Base-by-base conservation (phyloP, 2,797 vertebrate species). In the Muraenolepis orangiensis region DNA sequence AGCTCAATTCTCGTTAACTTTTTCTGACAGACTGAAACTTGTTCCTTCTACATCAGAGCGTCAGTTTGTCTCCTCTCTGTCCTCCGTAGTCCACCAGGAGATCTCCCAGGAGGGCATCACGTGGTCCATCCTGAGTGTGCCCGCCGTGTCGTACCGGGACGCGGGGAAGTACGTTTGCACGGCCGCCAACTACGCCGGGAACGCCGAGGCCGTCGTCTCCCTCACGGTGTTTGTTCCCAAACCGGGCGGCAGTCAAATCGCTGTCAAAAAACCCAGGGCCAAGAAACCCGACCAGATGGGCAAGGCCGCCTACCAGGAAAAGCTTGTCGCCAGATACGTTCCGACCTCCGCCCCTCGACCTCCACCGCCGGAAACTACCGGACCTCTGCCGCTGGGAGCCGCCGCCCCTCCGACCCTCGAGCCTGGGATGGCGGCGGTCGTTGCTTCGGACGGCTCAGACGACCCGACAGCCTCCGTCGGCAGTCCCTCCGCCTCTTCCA, bases 121-220 rank as follows among this genome's bases (percentile, higher is more conserved):
- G 78, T 98, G 97, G 98, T 95, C 95, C 74, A 94, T 98, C 85
- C 91, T 99, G 80, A 95, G 94, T 67, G 91, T 99, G 66, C 94
- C 95, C 16, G 93, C 92, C 0, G 96, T 97, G 66, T 96, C 97
- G 36, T 93, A 91, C 72, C 91, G 88, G 0, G 96, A 99, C 87
- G 96, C 97, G 0, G 98, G 98, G 70, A 97, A 97, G 87, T 99
- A 98, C 82, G 87, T 98, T 80, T 99, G 98, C 87, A 96, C 95
- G 90, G 97, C 97, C 34, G 93, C 94, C 80, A 99, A 98, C 83
- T 97, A 96, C 30, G 92, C 96, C 5, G 98, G 98, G 13, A 94
- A 92, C 1, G 94, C 96, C 0, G 95, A 98, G 83, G 96, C 96
- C 0, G 91, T 96, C 29, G 95, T 98, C 80, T 96, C 95, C 23